A percentile compares a stretch with the other conserved stretches of the same genome.
These are phyloP conservation scores for Rhinoraja longicauda DNA, from an alignment of 2,797 vertebrate species.

Conservation along the genomic window DNA sequence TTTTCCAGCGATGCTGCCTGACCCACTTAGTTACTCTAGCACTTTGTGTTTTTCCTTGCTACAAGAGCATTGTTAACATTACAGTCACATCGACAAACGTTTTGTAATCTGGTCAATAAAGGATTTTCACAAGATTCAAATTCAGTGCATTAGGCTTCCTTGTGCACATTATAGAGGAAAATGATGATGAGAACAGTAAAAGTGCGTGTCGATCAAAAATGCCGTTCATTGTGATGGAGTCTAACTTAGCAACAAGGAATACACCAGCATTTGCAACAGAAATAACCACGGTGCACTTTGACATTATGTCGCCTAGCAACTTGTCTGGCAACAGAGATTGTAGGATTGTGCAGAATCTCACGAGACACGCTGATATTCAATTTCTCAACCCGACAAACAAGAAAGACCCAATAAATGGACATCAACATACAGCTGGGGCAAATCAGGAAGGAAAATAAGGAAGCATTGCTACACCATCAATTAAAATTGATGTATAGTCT, in stretches of 20 bases:
- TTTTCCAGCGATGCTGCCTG: no score
- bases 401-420: neutral
- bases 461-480: neutral
- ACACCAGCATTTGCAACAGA: neutral
- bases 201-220: neutral
- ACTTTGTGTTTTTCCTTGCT: neutral
- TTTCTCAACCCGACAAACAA: neutral
- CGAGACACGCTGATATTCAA: neutral
- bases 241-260: constrained; percentile 8
- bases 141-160: neutral
- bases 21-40: no score
- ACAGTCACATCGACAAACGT: neutral
- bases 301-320: constrained; percentile 20
- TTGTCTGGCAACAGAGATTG: constrained; percentile 1
- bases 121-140: neutral
- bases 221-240: neutral
- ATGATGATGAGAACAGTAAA: neutral
- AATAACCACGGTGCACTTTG: constrained; percentile 1
- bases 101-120: neutral
- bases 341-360: neutral
- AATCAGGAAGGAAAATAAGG: neutral
- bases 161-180: neutral
- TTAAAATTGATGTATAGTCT: neutral
- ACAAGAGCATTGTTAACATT: neutral
- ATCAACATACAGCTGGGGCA: neutral